Evolutionary conservation across 2,113 vertebrate genomes (phyloP), one percentile per base, ranked within the genome.

Genomic region (Silurus asotus): DNA sequence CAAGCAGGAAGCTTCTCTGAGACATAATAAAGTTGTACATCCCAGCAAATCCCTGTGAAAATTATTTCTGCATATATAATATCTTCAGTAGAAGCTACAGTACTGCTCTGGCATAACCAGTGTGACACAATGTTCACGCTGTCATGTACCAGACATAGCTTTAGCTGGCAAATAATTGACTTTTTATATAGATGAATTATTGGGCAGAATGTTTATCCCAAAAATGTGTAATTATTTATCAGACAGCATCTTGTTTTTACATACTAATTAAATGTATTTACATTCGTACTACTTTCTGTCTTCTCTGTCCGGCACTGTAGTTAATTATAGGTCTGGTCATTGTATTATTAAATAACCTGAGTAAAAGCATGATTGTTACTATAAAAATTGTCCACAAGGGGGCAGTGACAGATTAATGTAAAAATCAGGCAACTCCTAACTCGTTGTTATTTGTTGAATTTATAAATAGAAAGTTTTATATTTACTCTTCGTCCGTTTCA

Each of bases 371-470:
- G 17, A 28, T 37, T 59, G 77, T 48, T 48, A 48, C 61, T 61
- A 45, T 45, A 48, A 11, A 45, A 45, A 37, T 51, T 37, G n/a
- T 88, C 86, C 90, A 91, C 84, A 51, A 89, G 90, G 65, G 87
- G 90, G 86, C 88, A 84, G 88, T 87, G 25, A 53, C 56, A 83
- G 28, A 76, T 56, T 53, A 67, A 59, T 48, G 53, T 19, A 37
- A 61, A 58, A 17, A 64, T 51, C 7, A 0, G 14, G 0, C 56
- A 55, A 53, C 6, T 84, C 14, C 7, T 56, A n/a, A 28, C 51
- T 76, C 64, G 3, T 64, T 37, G 37, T 37, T 37, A 37, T 37
- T 37, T 37, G 37, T 37, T 37, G 37, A 37, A 37, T 37, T 37
- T 37, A 37, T 37, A 37, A 37, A 72, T 37, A 14, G 1, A 69